Conservation (phyloP, 2,113 vertebrate genomes). For the Leptosomus discolor region DNA sequence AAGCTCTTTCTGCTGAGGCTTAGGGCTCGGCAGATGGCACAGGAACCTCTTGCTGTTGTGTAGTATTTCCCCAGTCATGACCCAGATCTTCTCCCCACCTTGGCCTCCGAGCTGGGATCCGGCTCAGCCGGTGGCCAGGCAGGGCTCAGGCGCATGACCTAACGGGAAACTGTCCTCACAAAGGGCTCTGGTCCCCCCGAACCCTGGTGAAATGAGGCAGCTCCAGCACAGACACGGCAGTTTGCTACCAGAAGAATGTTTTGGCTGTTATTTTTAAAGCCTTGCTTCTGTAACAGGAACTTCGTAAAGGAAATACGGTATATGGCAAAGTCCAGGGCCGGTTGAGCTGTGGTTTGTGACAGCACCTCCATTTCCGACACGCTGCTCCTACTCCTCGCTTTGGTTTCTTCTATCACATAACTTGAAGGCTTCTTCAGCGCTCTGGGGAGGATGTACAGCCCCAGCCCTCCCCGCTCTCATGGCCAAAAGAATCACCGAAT, state of each 20-base stretch:
- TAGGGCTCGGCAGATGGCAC: neutral
- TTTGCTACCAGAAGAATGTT: fast-evolving
- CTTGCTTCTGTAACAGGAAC: neutral
- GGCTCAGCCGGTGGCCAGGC: neutral
- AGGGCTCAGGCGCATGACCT: neutral
- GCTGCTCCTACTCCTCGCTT: fast-evolving
- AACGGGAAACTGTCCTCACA: fast-evolving
- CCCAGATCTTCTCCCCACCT: neutral
- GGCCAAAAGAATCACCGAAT: too few species aligned
- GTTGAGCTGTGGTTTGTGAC: neutral
- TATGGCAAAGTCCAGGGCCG: fast-evolving
- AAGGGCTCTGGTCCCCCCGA: neutral
- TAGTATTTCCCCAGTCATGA: neutral
- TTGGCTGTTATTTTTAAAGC: neutral
- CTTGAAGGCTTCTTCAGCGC: fast-evolving
- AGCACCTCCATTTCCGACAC: neutral
- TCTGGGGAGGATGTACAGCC: neutral
- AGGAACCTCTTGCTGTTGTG: neutral
- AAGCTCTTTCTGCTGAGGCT: neutral
- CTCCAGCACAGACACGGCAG: fast-evolving
- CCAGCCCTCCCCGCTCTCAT: fast-evolving
- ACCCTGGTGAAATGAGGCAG: fast-evolving
- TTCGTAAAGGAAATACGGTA: neutral
- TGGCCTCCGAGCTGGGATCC: fast-evolving
- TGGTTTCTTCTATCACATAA: fast-evolving